phyloP scores from a whole-genome alignment of 2,888 invertebrate genomes.

The Leucophenga maculata region DNA sequence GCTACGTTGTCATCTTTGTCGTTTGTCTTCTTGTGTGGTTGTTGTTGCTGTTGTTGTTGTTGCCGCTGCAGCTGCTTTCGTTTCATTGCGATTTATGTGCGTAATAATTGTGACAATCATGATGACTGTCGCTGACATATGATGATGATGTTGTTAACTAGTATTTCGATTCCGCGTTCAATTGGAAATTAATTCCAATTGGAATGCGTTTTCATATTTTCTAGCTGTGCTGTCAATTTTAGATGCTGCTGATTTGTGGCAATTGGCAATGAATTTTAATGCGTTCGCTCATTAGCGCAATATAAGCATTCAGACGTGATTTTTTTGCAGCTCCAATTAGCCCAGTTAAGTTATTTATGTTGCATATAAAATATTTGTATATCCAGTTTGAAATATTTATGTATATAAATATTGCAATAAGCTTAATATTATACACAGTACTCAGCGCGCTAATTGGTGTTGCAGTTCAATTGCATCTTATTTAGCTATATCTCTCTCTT shows the following conservation, averaged over 20 bases:
- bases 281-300: slow-evolving; percentile 7
- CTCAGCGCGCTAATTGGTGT: not conserved
- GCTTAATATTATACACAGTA: not conserved
- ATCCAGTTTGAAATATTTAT: no score
- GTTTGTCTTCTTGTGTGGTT: slow-evolving; percentile 24
- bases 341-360: not conserved
- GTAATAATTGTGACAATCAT: slow-evolving; percentile 66
- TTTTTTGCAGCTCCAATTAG: not conserved
- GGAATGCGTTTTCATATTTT: not conserved
- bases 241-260: no score
- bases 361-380: no score
- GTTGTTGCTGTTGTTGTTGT: slow-evolving; percentile 39
- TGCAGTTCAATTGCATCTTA: not conserved
- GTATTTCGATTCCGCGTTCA: not conserved
- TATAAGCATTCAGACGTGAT: not conserved
- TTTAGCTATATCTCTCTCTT: not conserved
- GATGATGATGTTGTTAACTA: slow-evolving; percentile 31
- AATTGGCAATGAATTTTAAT: not conserved
- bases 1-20: no score
- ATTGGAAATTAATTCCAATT: slow-evolving; percentile 2
- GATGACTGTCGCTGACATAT: slow-evolving; percentile 40
- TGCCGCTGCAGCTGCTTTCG: slow-evolving; percentile 31
- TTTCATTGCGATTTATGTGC: slow-evolving; percentile 64
- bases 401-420: not conserved
- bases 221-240: not conserved